Evolutionary conservation across 1,140 invertebrate species (phyloP), one percentile per base, ranked within the genome.

Genomic region (Cheumatopsyche charites): DNA sequence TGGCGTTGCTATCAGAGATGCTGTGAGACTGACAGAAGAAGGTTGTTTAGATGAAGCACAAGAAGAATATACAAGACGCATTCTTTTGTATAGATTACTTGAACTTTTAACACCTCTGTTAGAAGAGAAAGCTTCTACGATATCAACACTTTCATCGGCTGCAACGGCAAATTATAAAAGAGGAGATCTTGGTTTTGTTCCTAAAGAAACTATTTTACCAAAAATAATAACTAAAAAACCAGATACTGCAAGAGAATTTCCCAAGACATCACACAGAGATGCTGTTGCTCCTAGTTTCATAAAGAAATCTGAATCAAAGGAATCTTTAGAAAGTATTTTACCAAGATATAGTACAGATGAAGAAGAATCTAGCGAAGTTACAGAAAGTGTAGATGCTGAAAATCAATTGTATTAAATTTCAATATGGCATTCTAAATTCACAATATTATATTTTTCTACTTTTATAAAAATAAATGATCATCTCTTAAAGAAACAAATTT

Each of bases 101-200:
- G 80, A 82, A 19, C 85, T 88, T 1, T 78, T 79, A 19, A 78
- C 78, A 21, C 77, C 78, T 1, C 75, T 77, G 1, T 70, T 77
- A 23, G 47, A 76, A 65, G 78, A 77, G 0, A 43, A 66, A 0
- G 78, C 78, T 1, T 77, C 71, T 62, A 83, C 73, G 71, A 77
- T 70, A 0, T 72, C 70, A 25, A 84, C 86, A 0, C 77, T 86
- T 1, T 81, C 81, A 29, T 83, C 82, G 1, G 29, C 29, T 36
- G 75, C 82, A 41, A 77, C 78, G 5, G 78, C 79, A 75, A 73
- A 83, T 75, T 87, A 86, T 71, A 81, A 84, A 62, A 85, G 86
- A 62, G 87, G 87, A 43, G 86, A 87, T 76, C 81, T 87, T 55
- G 86, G 86, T 9, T 87, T 87, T 70, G 80, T 87, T 19, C 83